Conservation (phyloP, 2,888 invertebrate genomes). For the Strigamia maritima region DNA sequence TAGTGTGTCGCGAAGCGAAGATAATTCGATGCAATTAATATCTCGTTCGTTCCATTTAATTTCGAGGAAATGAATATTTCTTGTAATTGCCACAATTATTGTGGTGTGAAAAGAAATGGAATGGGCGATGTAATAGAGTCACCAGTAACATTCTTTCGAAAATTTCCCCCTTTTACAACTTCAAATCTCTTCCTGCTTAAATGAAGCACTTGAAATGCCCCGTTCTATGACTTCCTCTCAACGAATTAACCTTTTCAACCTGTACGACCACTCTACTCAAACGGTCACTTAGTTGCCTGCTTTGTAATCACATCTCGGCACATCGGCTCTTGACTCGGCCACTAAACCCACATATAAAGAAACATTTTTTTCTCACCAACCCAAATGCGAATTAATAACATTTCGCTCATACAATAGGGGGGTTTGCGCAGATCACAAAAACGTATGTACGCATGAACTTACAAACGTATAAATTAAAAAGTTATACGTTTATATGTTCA, state of each 20-base stretch:
- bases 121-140: not conserved
- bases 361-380: not conserved
- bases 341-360: not conserved
- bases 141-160: not conserved
- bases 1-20: not conserved
- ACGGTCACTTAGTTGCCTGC: conserved; percentile 23
- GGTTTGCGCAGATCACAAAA: not conserved
- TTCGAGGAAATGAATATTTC: conserved; percentile 13
- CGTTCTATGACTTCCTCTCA: conserved; percentile 22
- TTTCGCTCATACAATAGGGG: not conserved
- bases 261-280: conserved; percentile 8
- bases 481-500: too few species aligned
- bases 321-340: not conserved
- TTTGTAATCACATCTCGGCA: conserved; percentile 11
- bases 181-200: conserved; percentile 14
- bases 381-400: not conserved
- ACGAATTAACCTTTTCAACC: conserved; percentile 26
- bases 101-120: not conserved
- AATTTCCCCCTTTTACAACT: not conserved
- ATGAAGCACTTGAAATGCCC: conserved; percentile 27
- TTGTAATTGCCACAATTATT: not conserved
- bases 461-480: too few species aligned
- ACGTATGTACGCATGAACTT: too few species aligned
- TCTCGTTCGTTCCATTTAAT: not conserved
- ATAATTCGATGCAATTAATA: not conserved